Conservation (phyloP, 2,797 vertebrate species). For the Danio tinwini region DNA sequence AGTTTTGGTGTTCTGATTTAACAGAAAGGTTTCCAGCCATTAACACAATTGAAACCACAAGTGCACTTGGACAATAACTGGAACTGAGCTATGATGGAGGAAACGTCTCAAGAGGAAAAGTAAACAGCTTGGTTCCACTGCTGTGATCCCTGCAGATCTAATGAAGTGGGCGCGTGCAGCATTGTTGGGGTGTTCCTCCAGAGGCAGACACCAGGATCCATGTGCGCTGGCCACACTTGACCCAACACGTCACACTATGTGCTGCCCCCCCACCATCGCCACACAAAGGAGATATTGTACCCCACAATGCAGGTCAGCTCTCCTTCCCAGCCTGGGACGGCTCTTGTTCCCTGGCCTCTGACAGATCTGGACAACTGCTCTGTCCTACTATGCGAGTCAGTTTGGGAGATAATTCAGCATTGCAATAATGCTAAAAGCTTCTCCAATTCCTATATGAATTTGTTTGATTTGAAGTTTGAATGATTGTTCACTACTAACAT, state of each 20-base stretch:
- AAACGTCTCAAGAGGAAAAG: constrained; percentile 4
- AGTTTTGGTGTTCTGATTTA: not conserved
- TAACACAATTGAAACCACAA: constrained; percentile 23
- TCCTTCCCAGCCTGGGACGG: constrained; percentile 63
- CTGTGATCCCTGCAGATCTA: constrained; percentile 1
- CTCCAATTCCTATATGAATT: not conserved
- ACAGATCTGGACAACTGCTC: constrained; percentile 63
- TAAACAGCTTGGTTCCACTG: constrained; percentile 28
- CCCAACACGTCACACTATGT: constrained; percentile 51
- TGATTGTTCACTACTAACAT: not conserved
- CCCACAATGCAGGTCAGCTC: constrained; percentile 78
- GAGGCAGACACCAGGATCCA: constrained; percentile 41
- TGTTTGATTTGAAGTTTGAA: not conserved
- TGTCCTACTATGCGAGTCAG: constrained; percentile 47
- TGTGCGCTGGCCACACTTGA: constrained; percentile 50
- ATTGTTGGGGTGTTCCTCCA: constrained; percentile 24
- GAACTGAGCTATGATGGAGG: not conserved
- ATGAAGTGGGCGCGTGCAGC: constrained; percentile 1
- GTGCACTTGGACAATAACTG: not conserved
- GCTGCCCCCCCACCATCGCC: constrained; percentile 52
- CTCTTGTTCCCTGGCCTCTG: constrained; percentile 59
- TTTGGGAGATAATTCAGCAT: not conserved
- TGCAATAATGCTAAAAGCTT: constrained; percentile 3
- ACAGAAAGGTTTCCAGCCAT: constrained; percentile 1
- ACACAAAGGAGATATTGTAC: constrained; percentile 78